Base-by-base conservation (phyloP, 1,140 invertebrate genomes). In the Drosophila pachea region DNA sequence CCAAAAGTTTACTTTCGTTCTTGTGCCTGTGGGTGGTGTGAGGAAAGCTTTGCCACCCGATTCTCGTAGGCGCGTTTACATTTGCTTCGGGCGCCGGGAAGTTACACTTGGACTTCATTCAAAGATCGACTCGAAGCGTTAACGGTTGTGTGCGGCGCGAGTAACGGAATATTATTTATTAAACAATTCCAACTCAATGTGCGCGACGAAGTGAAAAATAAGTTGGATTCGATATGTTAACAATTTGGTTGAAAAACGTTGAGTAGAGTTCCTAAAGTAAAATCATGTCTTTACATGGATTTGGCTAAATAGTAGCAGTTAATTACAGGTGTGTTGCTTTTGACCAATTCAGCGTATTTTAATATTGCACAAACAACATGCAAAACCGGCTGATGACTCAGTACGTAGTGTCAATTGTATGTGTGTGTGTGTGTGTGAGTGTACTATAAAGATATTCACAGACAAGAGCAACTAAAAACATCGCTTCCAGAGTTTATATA, bases 321-420 rank as follows among this genome's bases (percentile, higher is more conserved):
- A 82, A 78, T 83, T 82, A 78, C 53, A 32, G 40, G 14, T 74
- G 49, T 63, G 62, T 60, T 63, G 49, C 73, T 84, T 84, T 76
- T 58, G 69, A 43, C 43, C 66, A 75, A 84, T 78, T 68, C 64
- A 33, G 59, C 52, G 53, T 64, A 73, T 76, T 56, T 67, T 52
- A 59, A 50, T 71, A 71, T 71, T 67, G 55, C 50, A 66, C 35
- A 66, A 38, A 49, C 32, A 49, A 59, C 63, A 64, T 82, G 64
- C 75, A 84, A 78, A 83, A 83, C 79, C 79, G 79, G 76, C 79
- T 82, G 75, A 61, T 82, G 78, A 82, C 79, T 82, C 78, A 82
- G 45, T 78, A 33, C 12, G 7, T 14, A 55, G 60, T 55, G 50
- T 33, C 40, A 52, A 45, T 6, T 61, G 38, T 67, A 9, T 40